Percentiles rank a stretch among this genome's conserved stretches.
Conservation (phyloP, 1,140 invertebrate genomes). For the Lordiphosa collinella region DNA sequence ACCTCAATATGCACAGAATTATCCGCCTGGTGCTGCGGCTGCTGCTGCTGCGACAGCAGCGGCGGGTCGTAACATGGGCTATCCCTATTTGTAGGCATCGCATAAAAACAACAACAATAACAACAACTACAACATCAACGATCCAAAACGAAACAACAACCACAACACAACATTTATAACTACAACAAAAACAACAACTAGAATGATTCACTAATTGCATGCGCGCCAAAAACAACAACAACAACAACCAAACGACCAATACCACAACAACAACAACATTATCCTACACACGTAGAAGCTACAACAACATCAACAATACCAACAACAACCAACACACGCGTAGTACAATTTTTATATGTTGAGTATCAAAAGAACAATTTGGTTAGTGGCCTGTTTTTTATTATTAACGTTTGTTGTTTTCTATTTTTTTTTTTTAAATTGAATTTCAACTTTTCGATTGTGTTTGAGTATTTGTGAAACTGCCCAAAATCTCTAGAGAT, state of each 20-base stretch:
- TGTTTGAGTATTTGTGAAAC: too few species aligned
- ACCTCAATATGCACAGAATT: conserved; percentile 75
- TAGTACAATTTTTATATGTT: conserved; percentile 21
- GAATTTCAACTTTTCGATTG: not conserved
- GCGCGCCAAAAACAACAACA: conserved; percentile 21
- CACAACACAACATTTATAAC: conserved; percentile 24
- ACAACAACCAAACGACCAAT: conserved; percentile 27
- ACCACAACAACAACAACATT: conserved; percentile 18
- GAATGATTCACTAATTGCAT: conserved; percentile 30
- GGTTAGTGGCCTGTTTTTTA: conserved; percentile 38
- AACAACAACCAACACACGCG: conserved; percentile 28
- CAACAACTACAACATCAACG: conserved; percentile 23
- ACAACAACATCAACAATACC: conserved; percentile 19
- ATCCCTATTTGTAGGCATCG: conserved; percentile 75
- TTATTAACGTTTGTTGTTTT: not conserved
- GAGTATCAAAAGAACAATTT: conserved; percentile 23
- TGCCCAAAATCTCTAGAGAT: too few species aligned
- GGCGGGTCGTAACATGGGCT: conserved; percentile 76
- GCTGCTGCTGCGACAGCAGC: conserved; percentile 45
- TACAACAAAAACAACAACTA: conserved; percentile 17
- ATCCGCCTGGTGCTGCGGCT: conserved; percentile 62
- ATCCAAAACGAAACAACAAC: conserved; percentile 18
- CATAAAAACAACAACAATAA: conserved; percentile 19
- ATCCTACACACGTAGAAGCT: not conserved
- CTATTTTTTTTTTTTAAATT: conserved; percentile 6